Percentiles rank a stretch among this genome's conserved stretches.
phyloP scores from a whole-genome alignment of 2,888 invertebrate genomes.

The Lymantria monacha region DNA sequence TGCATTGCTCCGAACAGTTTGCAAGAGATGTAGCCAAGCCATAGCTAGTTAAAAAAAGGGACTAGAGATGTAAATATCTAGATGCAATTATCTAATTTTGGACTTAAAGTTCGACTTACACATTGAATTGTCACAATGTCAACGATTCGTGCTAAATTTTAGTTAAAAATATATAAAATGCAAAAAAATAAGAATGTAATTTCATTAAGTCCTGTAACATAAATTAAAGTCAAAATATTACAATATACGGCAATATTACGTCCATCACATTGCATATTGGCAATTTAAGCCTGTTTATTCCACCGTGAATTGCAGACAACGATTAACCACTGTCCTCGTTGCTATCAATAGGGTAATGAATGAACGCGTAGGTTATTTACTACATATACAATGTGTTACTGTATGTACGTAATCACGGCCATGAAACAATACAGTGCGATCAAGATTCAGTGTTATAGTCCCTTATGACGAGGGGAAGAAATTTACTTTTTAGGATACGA shows the following conservation, averaged over 20 bases:
- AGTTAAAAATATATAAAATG: too few relatives aligned
- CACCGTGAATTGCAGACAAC: slow-evolving; percentile 9
- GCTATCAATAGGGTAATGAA: neutral
- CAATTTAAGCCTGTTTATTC: slow-evolving; percentile 20
- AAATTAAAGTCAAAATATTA: neutral
- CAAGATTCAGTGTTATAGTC: neutral
- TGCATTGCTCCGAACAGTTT: too few relatives aligned
- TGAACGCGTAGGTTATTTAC: neutral
- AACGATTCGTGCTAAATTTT: too few relatives aligned
- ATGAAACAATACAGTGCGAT: neutral
- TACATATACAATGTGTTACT: neutral
- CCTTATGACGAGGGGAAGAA: neutral
- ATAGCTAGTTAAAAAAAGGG: too few relatives aligned
- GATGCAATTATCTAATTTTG: too few relatives aligned
- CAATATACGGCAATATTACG: neutral
- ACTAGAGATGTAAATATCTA: too few relatives aligned
- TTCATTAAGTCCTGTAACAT: too few relatives aligned
- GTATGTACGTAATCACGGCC: neutral
- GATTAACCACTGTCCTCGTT: neutral
- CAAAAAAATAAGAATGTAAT: too few relatives aligned
- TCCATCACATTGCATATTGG: neutral
- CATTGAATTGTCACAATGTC: too few relatives aligned
- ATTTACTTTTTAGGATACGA: neutral
- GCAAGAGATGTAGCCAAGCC: too few relatives aligned
- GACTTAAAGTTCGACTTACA: too few relatives aligned